Evolutionary conservation across 2,888 invertebrate species (phyloP).

Genomic region (Hydroisotoma schaefferi): DNA sequence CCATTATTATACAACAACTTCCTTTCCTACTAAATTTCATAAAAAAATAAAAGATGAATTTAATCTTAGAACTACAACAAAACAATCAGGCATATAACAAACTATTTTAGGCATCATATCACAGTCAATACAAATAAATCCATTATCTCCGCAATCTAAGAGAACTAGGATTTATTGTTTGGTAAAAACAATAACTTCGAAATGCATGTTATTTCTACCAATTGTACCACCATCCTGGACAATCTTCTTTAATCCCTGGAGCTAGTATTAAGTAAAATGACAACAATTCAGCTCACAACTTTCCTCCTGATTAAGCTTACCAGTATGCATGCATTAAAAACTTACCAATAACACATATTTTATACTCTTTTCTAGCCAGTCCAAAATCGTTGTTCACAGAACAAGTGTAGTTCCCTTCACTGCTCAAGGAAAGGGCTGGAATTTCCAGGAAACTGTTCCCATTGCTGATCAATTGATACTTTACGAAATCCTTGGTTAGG

Average conservation of each 20-base stretch:
- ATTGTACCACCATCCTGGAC: conserved; percentile 40
- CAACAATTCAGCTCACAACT: background rate
- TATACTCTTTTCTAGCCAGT: conserved; percentile 28
- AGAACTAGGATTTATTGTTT: no score
- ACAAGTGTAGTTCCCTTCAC: conserved; percentile 32
- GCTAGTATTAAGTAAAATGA: conserved; percentile 10
- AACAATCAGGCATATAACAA: no score
- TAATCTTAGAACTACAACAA: no score
- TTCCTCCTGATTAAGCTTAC: background rate
- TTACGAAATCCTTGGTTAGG: conserved; percentile 16
- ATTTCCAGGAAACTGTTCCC: conserved; percentile 38
- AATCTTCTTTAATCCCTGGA: conserved; percentile 33
- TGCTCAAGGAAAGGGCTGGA: conserved; percentile 15
- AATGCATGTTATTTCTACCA: conserved; percentile 16
- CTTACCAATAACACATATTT: conserved; percentile 33
- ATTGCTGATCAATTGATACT: conserved; percentile 32
- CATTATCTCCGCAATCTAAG: no score
- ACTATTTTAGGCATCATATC: no score
- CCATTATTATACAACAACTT: no score
- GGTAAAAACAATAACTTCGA: no score
- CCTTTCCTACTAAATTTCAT: no score
- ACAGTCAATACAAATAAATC: no score
- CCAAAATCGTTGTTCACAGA: conserved; percentile 30
- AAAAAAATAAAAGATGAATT: no score
- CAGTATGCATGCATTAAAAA: background rate